These are phyloP conservation scores for Asbolus verrucosus DNA, from an alignment of 1,140 invertebrate genomes.

Conservation along the genomic window DNA sequence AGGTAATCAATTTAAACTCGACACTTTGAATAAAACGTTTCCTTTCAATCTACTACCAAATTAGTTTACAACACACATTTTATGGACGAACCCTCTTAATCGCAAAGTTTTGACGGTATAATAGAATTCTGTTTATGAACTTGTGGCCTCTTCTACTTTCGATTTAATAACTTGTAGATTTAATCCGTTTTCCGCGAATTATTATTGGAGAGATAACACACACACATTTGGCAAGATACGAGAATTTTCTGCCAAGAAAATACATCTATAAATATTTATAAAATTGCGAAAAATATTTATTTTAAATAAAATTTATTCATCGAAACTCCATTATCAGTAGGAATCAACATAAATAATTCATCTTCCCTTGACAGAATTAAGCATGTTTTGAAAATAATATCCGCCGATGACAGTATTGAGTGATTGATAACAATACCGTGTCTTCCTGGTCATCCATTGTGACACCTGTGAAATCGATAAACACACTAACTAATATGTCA, in stretches of 20 bases:
- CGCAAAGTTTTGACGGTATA: too few species aligned
- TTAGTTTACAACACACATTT: too few species aligned
- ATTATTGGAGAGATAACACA: too few species aligned
- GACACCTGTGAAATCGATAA: slow-evolving; percentile 35
- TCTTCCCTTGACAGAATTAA: slow-evolving; percentile 1
- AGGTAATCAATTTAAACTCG: slow-evolving; percentile 64
- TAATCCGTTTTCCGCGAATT: too few species aligned
- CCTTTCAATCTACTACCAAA: too few species aligned
- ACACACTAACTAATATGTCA: slow-evolving; percentile 15
- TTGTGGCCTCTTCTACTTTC: too few species aligned
- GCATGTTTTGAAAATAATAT: slow-evolving; percentile 20
- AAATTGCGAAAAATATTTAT: not conserved
- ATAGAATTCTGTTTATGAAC: too few species aligned
- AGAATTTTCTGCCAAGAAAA: too few species aligned
- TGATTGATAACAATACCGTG: slow-evolving; percentile 30
- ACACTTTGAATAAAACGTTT: too few species aligned
- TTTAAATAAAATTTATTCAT: not conserved
- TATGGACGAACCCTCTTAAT: too few species aligned
- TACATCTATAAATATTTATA: not conserved
- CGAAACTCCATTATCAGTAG: not conserved
- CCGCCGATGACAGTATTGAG: slow-evolving; percentile 1
- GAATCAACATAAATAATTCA: slow-evolving; percentile 15
- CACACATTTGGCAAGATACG: not conserved
- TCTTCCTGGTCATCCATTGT: slow-evolving; percentile 29
- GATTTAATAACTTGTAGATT: too few species aligned